Conservation (phyloP, 2,797 vertebrate genomes). For the Carduelis carduelis region DNA sequence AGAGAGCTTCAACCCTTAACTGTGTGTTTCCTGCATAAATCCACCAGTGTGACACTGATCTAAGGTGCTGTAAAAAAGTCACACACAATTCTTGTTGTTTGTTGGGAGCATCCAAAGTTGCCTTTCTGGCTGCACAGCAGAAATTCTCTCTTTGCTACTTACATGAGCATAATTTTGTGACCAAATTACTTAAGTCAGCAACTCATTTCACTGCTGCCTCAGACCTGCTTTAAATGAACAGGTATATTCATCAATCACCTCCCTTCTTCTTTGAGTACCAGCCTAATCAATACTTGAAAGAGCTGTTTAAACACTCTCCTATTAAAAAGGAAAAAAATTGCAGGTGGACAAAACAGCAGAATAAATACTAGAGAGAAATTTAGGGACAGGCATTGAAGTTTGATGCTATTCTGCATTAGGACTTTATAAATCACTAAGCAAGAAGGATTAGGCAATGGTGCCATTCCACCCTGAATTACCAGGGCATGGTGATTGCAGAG, state of each 20-base stretch:
- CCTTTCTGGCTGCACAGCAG: slow-evolving; percentile 47
- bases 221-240: slow-evolving; percentile 48
- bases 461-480: neutral
- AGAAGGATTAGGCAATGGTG: neutral
- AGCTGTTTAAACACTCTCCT: slow-evolving; percentile 26
- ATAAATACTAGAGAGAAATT: neutral
- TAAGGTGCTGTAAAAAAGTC: neutral
- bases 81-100: neutral
- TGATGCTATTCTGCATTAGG: neutral
- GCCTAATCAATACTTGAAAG: slow-evolving; percentile 20
- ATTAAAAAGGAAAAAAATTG: neutral
- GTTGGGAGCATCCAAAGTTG: neutral
- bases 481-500: neutral
- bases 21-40: neutral
- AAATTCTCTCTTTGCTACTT: slow-evolving; percentile 34
- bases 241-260: slow-evolving; percentile 58
- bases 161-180: slow-evolving; percentile 38
- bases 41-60: neutral
- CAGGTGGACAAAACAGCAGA: neutral
- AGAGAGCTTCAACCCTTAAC: neutral
- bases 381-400: neutral
- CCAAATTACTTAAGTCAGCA: slow-evolving; percentile 58
- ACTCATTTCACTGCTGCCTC: slow-evolving; percentile 37
- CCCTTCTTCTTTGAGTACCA: neutral
- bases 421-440: neutral